Percentiles rank a stretch among this genome's conserved stretches.
Conservation (phyloP, 1,140 invertebrate genomes). For the Tetraneura akinire region DNA sequence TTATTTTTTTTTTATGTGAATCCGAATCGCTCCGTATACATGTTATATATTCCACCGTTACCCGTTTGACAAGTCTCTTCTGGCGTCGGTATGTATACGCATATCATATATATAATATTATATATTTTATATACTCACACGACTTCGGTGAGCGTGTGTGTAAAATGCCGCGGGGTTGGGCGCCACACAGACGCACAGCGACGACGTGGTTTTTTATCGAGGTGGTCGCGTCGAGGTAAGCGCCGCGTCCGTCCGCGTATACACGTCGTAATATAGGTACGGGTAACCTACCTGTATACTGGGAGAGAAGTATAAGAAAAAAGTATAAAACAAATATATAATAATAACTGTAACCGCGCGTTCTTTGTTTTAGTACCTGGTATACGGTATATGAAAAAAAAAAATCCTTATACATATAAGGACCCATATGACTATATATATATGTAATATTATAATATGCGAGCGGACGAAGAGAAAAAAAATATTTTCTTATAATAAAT, state of each 20-base stretch:
- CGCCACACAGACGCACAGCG: conserved; percentile 33
- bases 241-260: background rate
- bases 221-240: conserved; percentile 12
- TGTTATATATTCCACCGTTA: background rate
- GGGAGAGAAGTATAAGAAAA: background rate
- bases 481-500: too few species aligned
- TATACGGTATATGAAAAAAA: too few species aligned
- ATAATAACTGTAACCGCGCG: background rate
- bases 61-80: conserved; percentile 41
- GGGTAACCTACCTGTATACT: too few species aligned
- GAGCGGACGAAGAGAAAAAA: conserved; percentile 1
- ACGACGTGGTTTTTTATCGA: background rate
- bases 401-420: too few species aligned
- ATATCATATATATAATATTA: background rate
- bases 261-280: background rate
- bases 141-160: background rate
- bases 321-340: too few species aligned
- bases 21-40: too few species aligned
- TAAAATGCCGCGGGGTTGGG: conserved; percentile 7
- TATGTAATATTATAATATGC: too few species aligned
- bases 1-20: too few species aligned
- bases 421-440: too few species aligned
- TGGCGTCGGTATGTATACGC: background rate
- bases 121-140: background rate
- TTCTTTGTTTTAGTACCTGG: conserved; percentile 14